A percentile compares a stretch with the other conserved stretches of the same genome.
phyloP scores from a whole-genome alignment of 2,888 invertebrate species.

The Rugalucina vietnamica region DNA sequence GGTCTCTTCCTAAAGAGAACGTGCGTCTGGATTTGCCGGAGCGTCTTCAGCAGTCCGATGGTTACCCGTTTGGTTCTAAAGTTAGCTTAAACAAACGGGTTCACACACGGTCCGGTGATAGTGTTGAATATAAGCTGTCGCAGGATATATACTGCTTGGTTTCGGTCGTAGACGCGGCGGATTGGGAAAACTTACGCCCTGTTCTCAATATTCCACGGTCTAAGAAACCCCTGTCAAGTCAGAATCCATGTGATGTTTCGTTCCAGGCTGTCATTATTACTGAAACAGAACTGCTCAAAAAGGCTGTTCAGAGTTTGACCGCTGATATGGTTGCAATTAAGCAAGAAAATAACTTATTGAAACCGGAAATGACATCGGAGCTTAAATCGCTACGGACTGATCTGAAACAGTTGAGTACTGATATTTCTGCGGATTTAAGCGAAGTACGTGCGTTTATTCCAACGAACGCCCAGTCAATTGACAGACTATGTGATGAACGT shows the following conservation, averaged over 20 bases:
- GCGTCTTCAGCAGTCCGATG: not conserved
- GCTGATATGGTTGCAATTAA: not conserved
- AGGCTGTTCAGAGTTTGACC: not conserved
- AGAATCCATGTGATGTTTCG: not conserved
- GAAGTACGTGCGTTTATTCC: not conserved
- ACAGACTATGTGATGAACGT: not conserved
- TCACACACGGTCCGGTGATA: not conserved
- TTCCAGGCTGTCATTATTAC: not conserved
- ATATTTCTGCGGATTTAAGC: not conserved
- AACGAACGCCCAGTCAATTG: not conserved
- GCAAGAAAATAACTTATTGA: not conserved
- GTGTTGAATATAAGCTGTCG: not conserved
- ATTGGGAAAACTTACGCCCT: not conserved
- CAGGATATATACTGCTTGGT: not conserved
- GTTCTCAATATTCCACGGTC: not conserved
- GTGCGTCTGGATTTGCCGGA: not conserved
- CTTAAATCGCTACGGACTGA: not conserved
- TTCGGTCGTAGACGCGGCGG: not conserved
- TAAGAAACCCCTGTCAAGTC: not conserved
- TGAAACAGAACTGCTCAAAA: not conserved
- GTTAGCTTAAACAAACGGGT: not conserved
- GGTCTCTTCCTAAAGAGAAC: too few relatives aligned
- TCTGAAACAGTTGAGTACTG: not conserved
- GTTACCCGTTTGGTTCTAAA: not conserved
- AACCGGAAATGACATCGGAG: not conserved